phyloP scores from a whole-genome alignment of 2,113 vertebrate species.

The Scytalopus superciliaris region DNA sequence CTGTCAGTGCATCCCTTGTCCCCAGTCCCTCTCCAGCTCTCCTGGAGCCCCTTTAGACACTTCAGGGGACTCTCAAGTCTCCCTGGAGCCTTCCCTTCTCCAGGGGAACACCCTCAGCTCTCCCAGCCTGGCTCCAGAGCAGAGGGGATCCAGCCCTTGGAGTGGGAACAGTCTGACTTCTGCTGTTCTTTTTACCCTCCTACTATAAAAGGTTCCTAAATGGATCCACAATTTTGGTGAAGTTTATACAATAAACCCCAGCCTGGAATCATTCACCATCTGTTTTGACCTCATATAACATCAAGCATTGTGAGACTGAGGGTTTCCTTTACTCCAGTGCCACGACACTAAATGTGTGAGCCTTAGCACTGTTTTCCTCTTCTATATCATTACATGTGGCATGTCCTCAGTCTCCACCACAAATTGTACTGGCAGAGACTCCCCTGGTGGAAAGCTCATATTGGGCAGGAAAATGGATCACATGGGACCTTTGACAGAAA shows the following conservation, averaged over 20 bases:
- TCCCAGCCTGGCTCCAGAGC: neutral
- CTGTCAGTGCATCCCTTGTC: too few species aligned
- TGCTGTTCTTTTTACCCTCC: neutral
- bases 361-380: neutral
- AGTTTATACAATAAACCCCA: neutral
- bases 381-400: fast-evolving
- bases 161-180: neutral
- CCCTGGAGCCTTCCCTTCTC: neutral
- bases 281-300: neutral
- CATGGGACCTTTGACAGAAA: neutral
- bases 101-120: neutral
- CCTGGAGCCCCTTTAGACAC: neutral
- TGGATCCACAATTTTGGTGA: neutral
- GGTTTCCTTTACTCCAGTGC: neutral
- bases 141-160: neutral
- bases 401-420: neutral
- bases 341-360: neutral
- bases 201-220: neutral
- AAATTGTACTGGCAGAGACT: neutral
- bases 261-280: neutral
- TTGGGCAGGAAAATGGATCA: neutral
- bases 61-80: fast-evolving
- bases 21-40: neutral
- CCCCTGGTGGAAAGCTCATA: neutral
- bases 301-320: neutral